A percentile compares a stretch with the other conserved stretches of the same genome.
Conservation (phyloP, 1,140 invertebrate genomes). For the Tetranychus urticae region DNA sequence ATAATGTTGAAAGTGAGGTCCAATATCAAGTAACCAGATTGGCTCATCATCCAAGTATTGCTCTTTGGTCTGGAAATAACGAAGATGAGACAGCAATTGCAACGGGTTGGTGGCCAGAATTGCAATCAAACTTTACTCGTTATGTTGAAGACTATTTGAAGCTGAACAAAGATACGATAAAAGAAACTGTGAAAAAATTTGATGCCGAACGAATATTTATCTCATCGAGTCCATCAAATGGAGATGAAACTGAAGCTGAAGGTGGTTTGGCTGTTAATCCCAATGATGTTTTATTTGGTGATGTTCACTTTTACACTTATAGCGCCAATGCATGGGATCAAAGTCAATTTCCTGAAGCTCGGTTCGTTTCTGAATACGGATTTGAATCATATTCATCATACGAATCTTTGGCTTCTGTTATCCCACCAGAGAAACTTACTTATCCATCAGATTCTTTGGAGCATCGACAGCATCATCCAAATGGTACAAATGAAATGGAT, state of each 20-base stretch:
- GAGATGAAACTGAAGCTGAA: constrained; percentile 41
- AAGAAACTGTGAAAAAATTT: constrained; percentile 32
- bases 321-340: constrained; percentile 49
- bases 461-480: constrained; percentile 57
- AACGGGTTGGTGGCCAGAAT: constrained; percentile 41
- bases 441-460: constrained; percentile 28
- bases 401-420: constrained; percentile 31
- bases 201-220: constrained; percentile 42
- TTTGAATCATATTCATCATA: constrained; percentile 62
- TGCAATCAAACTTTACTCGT: neutral
- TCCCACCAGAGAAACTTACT: constrained; percentile 30
- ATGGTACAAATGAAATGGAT: constrained; percentile 1
- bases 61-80: constrained; percentile 76
- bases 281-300: constrained; percentile 52
- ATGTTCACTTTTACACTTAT: constrained; percentile 33
- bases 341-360: constrained; percentile 43
- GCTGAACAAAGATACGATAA: constrained; percentile 55
- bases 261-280: constrained; percentile 53
- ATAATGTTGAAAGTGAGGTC: constrained; percentile 47
- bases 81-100: constrained; percentile 81
- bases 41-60: too few species aligned
- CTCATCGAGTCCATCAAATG: constrained; percentile 79
- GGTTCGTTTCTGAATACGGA: constrained; percentile 88
- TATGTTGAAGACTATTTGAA: constrained; percentile 52
- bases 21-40: constrained; percentile 67